Percentiles rank a stretch among this genome's conserved stretches.
Conservation (phyloP, 2,113 vertebrate genomes). For the Albula glossodonta region DNA sequence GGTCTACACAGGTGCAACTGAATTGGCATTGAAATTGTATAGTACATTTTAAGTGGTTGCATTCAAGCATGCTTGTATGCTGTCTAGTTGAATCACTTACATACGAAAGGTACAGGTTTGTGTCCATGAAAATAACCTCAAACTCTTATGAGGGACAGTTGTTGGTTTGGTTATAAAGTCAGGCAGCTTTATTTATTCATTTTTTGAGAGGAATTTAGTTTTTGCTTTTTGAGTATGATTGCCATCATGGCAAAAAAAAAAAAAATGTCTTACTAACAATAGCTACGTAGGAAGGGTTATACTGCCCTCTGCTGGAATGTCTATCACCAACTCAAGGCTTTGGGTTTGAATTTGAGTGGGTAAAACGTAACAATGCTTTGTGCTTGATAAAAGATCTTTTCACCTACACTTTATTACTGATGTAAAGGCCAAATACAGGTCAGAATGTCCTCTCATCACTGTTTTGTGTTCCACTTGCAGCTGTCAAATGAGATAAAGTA, state of each 20-base stretch:
- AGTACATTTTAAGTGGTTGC: too few species aligned
- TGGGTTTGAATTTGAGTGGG: neutral
- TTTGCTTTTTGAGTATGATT: neutral
- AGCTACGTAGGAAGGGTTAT: conserved; percentile 11
- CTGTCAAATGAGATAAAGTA: neutral
- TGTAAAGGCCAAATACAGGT: neutral
- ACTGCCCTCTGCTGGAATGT: conserved; percentile 64
- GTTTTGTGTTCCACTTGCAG: neutral
- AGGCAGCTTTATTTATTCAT: too few species aligned
- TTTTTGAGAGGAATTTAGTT: neutral
- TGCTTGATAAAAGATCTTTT: neutral
- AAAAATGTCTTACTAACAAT: neutral
- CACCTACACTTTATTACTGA: neutral
- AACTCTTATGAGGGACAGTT: too few species aligned
- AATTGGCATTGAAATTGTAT: too few species aligned
- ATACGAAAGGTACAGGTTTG: too few species aligned
- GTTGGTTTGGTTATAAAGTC: too few species aligned
- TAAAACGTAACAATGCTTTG: neutral
- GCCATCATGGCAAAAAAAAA: neutral
- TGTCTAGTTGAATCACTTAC: too few species aligned
- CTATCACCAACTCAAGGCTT: neutral
- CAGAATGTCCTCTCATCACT: neutral
- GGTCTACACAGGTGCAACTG: too few species aligned
- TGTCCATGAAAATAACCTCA: too few species aligned
- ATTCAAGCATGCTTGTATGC: too few species aligned